These are phyloP conservation scores for Indicator indicator DNA, from an alignment of 2,113 vertebrate species.

Conservation along the genomic window DNA sequence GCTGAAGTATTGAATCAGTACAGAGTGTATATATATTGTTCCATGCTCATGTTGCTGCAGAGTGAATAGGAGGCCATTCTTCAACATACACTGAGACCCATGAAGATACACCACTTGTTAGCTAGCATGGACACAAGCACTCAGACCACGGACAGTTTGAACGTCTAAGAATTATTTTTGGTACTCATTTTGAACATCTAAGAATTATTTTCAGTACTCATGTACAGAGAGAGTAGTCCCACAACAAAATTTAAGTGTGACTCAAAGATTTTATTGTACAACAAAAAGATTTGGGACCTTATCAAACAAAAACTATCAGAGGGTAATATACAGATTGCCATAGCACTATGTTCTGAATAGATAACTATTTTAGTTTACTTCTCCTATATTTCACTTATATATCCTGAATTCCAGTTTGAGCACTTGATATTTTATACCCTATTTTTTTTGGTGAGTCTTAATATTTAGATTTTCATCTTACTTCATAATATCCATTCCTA, in stretches of 20 bases:
- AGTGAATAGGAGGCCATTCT: accelerated
- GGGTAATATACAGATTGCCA: background rate
- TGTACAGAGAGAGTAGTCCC: no score
- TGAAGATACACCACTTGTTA: background rate
- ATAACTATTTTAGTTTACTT: background rate
- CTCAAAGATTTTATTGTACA: background rate
- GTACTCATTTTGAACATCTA: no score
- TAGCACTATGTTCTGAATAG: background rate
- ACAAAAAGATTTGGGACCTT: background rate
- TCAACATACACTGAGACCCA: accelerated
- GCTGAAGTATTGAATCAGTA: background rate
- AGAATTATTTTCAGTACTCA: background rate
- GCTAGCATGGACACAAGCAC: background rate
- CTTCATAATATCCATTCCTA: background rate
- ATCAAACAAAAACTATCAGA: background rate
- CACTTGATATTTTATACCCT: background rate
- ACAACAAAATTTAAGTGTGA: background rate
- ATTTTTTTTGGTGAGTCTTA: background rate
- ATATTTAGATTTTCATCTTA: background rate
- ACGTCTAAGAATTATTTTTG: background rate
- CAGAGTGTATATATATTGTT: accelerated
- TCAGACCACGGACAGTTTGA: background rate
- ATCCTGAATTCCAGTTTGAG: background rate
- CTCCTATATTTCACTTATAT: accelerated
- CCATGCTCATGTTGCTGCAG: background rate